Conservation (phyloP, 2,797 vertebrate species). For the Eulemur albifrons region DNA sequence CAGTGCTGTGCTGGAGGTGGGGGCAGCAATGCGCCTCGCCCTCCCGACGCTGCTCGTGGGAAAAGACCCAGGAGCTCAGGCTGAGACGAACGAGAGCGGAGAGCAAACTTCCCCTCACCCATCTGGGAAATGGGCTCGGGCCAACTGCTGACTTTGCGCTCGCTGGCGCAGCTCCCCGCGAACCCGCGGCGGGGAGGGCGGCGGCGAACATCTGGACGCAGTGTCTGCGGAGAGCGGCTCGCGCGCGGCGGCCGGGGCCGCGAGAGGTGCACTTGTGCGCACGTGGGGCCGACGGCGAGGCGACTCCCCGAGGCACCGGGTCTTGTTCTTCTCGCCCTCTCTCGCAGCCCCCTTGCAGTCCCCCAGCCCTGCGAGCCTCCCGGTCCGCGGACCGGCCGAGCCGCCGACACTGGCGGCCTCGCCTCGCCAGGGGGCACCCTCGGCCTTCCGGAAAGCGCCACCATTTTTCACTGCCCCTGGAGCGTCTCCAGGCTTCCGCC, state of each 20-base stretch:
- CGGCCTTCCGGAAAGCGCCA: slow-evolving; percentile 62
- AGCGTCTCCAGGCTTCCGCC: slow-evolving; percentile 45
- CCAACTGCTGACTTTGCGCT: slow-evolving; percentile 61
- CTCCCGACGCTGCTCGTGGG: neutral
- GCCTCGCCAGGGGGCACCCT: slow-evolving; percentile 78
- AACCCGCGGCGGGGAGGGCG: slow-evolving; percentile 18
- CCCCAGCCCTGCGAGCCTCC: too few relatives aligned
- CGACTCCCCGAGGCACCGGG: neutral
- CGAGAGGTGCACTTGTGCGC: neutral
- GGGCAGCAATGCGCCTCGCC: neutral
- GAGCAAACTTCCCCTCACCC: slow-evolving; percentile 53
- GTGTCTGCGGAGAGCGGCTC: neutral
- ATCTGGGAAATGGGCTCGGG: slow-evolving; percentile 66
- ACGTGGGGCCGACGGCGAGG: neutral
- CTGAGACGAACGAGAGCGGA: neutral
- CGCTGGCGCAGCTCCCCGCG: slow-evolving; percentile 25
- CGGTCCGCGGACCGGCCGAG: neutral
- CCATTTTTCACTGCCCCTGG: slow-evolving; percentile 46
- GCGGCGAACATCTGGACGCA: slow-evolving; percentile 55
- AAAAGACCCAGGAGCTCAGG: neutral
- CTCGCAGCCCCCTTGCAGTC: neutral
- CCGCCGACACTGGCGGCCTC: slow-evolving; percentile 21
- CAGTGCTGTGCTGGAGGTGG: neutral
- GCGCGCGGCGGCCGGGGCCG: neutral
- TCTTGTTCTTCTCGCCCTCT: neutral